Percentiles rank a stretch among this genome's conserved stretches.
Conservation (phyloP, 2,888 invertebrate species). For the Emmelina monodactyla region DNA sequence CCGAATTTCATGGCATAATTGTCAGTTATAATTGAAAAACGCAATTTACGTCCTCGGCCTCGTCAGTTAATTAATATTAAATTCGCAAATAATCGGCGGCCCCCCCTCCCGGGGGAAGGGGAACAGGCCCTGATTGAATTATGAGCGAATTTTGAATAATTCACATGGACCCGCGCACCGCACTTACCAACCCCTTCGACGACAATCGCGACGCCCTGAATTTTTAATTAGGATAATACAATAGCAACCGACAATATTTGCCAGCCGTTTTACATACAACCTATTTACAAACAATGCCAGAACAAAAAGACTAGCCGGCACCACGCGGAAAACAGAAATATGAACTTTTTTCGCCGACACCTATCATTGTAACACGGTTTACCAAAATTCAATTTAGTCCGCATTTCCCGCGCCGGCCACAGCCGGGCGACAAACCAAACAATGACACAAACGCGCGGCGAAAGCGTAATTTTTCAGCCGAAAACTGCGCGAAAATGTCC, state of each 20-base stretch:
- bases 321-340: no score
- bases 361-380: constrained; percentile 20
- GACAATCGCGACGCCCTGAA: not conserved
- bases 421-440: constrained; percentile 55
- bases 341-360: no score
- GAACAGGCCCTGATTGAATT: constrained; percentile 52
- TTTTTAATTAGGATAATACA: not conserved
- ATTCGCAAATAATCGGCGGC: constrained; percentile 62
- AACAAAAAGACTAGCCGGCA: no score
- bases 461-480: constrained; percentile 56
- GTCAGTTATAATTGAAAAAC: constrained; percentile 65
- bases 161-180: constrained; percentile 23
- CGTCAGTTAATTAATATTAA: constrained; percentile 66
- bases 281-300: not conserved
- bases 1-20: constrained; percentile 56
- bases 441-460: constrained; percentile 59
- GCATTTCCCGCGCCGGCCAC: constrained; percentile 30
- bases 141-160: constrained; percentile 64
- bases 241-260: not conserved
- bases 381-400: constrained; percentile 56
- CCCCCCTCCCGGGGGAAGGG: constrained; percentile 37
- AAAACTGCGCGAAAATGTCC: constrained; percentile 40
- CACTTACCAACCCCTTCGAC: constrained; percentile 4
- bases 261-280: no score
- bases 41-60: constrained; percentile 52